Evolutionary conservation across 2,888 invertebrate species (phyloP).

Genomic region (Plebejus argus): DNA sequence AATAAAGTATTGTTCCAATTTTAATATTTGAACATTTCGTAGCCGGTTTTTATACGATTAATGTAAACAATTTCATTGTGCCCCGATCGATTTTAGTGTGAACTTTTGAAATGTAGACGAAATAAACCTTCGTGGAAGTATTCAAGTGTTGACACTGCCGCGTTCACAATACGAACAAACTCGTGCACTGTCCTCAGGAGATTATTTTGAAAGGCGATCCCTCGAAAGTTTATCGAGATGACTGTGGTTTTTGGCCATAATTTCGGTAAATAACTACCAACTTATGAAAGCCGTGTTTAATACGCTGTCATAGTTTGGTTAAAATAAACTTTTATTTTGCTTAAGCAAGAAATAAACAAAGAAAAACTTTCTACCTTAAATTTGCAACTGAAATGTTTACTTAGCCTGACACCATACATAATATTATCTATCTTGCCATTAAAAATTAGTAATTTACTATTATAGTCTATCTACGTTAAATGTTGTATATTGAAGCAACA

Average conservation of each 20-base stretch:
- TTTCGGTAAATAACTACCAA: conserved; percentile 36
- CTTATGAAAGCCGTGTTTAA: conserved; percentile 5
- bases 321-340: not conserved
- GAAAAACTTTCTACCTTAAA: not conserved
- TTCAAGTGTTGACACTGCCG: conserved; percentile 68
- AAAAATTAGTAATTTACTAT: too few relatives aligned
- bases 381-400: not conserved
- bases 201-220: conserved; percentile 67
- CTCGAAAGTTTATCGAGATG: conserved; percentile 65
- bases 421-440: too few relatives aligned
- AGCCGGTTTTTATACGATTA: conserved; percentile 32
- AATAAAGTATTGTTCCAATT: conserved; percentile 3
- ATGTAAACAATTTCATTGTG: conserved; percentile 45
- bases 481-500: too few relatives aligned
- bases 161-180: conserved; percentile 71
- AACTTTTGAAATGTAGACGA: conserved; percentile 67
- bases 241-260: conserved; percentile 50
- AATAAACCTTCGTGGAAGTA: conserved; percentile 69
- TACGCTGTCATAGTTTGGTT: not conserved
- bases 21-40: conserved; percentile 7
- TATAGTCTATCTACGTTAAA: too few relatives aligned
- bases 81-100: conserved; percentile 52
- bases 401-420: not conserved
- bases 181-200: conserved; percentile 55
- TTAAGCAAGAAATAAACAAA: not conserved